Base-by-base conservation (phyloP, 2,113 vertebrate species). In the Pangasianodon hypophthalmus region DNA sequence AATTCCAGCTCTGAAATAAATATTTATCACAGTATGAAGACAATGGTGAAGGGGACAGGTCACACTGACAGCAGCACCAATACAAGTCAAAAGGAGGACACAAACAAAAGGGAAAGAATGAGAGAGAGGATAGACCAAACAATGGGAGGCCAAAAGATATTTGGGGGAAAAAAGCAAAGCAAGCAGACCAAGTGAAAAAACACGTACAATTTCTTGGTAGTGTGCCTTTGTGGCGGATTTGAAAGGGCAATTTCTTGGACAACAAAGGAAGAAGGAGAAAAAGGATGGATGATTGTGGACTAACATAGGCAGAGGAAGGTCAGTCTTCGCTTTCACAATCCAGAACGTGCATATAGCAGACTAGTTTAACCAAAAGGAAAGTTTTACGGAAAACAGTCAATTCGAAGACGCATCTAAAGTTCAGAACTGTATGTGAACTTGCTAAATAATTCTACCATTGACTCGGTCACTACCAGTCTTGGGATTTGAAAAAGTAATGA, bases 11-110 rank as follows among this genome's bases (percentile, higher is more conserved):
- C 84, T 50, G 86, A 93, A 92, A 94, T 93, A 93, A 92, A 95
- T 95, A 94, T 95, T 93, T 94, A 94, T 94, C 89, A 89, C 91
- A 83, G 50, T 89, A 71, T 71, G 85, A 41, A 64, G 67, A 79
- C 6, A 6, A 85, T 37, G 84, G 75, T 62, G 75, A 89, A 81
- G 75, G 29, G n/a, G 32, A 46, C 16, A 54, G 92, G 91, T 93
- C 92, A 94, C 73, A 82, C 92, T 92, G 91, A 93, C 92, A 93
- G 91, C 92, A 88, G 90, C 48, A 67, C 87, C 91, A 91, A 84
- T 90, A 87, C 58, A 58, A 32, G 73, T 71, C 81, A 71, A 75
- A 81, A 80, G 91, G 85, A 90, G 88, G 89, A 90, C 60, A 69
- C 85, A 84, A 84, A 88, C 79, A 90, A 91, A 92, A 89, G 71